phyloP scores from a whole-genome alignment of 2,797 vertebrate genomes.

The Rhinophrynus dorsalis region DNA sequence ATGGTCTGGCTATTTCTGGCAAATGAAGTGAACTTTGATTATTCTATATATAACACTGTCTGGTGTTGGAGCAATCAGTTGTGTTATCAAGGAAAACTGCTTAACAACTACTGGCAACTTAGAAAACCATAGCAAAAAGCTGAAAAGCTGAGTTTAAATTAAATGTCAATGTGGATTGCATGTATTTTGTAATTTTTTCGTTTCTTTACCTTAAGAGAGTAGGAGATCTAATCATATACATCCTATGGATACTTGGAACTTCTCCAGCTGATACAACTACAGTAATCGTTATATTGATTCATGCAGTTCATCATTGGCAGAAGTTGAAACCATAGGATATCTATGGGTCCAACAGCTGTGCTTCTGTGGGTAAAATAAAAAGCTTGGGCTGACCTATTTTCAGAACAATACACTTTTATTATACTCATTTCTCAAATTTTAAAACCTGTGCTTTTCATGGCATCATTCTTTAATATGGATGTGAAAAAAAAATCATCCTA shows the following conservation, averaged over 20 bases:
- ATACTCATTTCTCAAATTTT: constrained; percentile 2
- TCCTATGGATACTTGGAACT: background rate
- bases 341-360: constrained; percentile 4
- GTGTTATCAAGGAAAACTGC: too few species aligned
- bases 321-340: background rate
- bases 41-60: too few species aligned
- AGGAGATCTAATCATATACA: background rate
- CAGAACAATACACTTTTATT: constrained; percentile 6
- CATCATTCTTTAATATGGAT: constrained; percentile 18
- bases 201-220: background rate
- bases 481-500: constrained; percentile 24
- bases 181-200: background rate
- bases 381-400: constrained; percentile 9
- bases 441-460: constrained; percentile 17
- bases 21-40: too few species aligned
- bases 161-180: background rate
- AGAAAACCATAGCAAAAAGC: too few species aligned
- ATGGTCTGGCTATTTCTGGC: too few species aligned
- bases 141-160: background rate
- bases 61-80: too few species aligned
- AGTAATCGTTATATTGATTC: background rate
- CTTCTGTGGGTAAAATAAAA: background rate
- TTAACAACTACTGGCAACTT: too few species aligned
- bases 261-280: background rate
- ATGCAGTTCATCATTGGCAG: background rate